phyloP scores from a whole-genome alignment of 2,797 vertebrate species.

The Thripadectes ignobilis region DNA sequence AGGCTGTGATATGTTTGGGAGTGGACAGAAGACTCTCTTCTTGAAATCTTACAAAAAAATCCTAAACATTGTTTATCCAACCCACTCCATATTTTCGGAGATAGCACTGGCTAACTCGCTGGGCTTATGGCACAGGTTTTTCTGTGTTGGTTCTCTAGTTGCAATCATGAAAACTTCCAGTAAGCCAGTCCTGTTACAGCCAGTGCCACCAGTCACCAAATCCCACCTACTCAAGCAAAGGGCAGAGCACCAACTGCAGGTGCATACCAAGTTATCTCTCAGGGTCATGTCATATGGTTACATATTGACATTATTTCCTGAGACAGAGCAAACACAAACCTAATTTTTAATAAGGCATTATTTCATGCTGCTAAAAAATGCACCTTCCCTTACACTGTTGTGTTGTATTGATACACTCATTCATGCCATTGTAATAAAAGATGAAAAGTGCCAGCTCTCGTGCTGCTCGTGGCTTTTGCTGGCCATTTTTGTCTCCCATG shows the following conservation, averaged over 20 bases:
- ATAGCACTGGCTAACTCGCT: background rate
- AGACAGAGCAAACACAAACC: background rate
- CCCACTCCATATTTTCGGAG: background rate
- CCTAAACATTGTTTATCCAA: background rate
- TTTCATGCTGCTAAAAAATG: background rate
- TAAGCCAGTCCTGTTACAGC: background rate
- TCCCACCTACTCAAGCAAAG: background rate
- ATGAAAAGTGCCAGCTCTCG: background rate
- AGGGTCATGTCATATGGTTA: fast-evolving
- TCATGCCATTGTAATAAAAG: background rate
- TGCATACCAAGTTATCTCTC: background rate
- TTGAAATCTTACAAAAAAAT: background rate
- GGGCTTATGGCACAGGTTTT: background rate
- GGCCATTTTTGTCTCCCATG: background rate
- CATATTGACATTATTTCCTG: background rate
- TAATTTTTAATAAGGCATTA: background rate
- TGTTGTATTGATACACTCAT: background rate
- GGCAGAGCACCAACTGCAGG: background rate
- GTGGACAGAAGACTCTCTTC: background rate
- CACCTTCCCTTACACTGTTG: background rate
- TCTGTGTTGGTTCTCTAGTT: background rate
- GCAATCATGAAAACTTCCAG: background rate
- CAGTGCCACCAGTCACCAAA: background rate
- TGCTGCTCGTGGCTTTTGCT: background rate
- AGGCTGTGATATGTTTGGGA: background rate